phyloP scores from a whole-genome alignment of 2,113 vertebrate species.

The Micromys minutus region DNA sequence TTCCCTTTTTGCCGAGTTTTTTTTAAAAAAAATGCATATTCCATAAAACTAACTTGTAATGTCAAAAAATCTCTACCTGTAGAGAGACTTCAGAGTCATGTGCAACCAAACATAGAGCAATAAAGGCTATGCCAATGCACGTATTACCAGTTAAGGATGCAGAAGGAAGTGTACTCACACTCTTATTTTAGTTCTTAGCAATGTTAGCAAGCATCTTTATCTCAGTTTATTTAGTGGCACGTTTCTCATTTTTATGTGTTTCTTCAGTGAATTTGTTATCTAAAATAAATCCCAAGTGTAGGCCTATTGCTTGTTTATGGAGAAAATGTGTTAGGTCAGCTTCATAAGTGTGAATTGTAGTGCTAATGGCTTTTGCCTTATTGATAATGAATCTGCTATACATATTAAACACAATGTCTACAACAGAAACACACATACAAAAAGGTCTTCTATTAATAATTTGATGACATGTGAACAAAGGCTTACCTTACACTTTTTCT shows the following conservation, averaged over 20 bases:
- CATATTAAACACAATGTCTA: neutral
- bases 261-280: neutral
- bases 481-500: neutral
- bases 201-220: neutral
- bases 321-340: neutral
- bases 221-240: neutral
- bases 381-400: neutral
- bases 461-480: neutral
- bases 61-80: neutral
- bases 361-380: neutral
- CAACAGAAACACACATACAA: neutral
- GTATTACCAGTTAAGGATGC: accelerated
- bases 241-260: neutral
- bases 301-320: neutral
- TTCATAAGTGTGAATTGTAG: neutral
- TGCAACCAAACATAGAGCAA: neutral
- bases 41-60: too few species aligned
- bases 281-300: accelerated
- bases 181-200: neutral
- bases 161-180: accelerated
- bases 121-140: neutral
- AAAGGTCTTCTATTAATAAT: neutral
- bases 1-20: too few species aligned
- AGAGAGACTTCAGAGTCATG: neutral
- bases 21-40: neutral